These are phyloP conservation scores for Siniperca scherzeri DNA, from an alignment of 2,797 vertebrate genomes.

Conservation along the genomic window DNA sequence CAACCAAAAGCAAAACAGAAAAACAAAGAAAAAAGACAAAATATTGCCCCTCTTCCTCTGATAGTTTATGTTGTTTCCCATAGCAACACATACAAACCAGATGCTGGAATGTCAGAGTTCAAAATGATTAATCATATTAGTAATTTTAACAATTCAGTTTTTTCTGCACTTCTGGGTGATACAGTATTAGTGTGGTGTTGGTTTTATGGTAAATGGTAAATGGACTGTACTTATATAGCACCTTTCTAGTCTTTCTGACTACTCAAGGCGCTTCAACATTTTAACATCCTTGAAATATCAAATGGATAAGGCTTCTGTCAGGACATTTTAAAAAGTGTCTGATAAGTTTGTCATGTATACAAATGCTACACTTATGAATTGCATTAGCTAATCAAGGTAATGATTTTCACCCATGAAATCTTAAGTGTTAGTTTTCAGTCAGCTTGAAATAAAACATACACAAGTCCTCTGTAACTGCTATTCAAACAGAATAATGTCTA, in stretches of 20 bases:
- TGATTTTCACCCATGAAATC: slow-evolving; percentile 58
- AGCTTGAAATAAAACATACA: slow-evolving; percentile 38
- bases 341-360: slow-evolving; percentile 33
- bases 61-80: slow-evolving; percentile 1
- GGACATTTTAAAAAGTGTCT: slow-evolving; percentile 29
- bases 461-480: too few relatives aligned
- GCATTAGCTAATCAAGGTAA: slow-evolving; percentile 55
- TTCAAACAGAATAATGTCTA: too few relatives aligned
- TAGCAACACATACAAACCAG: slow-evolving; percentile 11
- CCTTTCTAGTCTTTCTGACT: too few relatives aligned
- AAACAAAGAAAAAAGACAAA: background rate
- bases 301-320: slow-evolving; percentile 23
- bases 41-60: background rate
- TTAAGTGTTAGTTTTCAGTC: slow-evolving; percentile 69
- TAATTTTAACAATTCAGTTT: background rate
- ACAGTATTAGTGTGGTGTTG: background rate
- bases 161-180: background rate
- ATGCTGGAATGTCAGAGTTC: slow-evolving; percentile 3
- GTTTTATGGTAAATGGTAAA: background rate
- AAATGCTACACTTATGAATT: slow-evolving; percentile 66
- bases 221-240: too few relatives aligned
- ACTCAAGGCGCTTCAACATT: too few relatives aligned
- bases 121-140: background rate
- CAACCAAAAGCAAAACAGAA: background rate
- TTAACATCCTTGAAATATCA: slow-evolving; percentile 35